Evolutionary conservation across 2,113 vertebrate genomes (phyloP).

Genomic region (Morone chrysops): DNA sequence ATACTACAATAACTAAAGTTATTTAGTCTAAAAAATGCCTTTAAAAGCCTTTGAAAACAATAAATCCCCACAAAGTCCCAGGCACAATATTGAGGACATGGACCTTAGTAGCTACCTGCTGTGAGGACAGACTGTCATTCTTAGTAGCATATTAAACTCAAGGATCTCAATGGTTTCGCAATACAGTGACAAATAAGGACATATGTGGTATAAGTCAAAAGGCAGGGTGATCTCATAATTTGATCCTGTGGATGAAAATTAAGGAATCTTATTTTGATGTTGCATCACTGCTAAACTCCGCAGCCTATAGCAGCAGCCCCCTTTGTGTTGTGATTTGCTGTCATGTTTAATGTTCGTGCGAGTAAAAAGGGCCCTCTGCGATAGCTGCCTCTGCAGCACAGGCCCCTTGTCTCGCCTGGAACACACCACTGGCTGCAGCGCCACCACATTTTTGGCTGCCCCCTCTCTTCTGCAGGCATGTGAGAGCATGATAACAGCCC

Average conservation of each 20-base stretch:
- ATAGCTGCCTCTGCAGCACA: conserved; percentile 15
- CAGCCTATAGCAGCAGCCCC: background rate
- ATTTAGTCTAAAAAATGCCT: too few relatives aligned
- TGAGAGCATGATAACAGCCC: conserved; percentile 78
- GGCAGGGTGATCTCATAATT: background rate
- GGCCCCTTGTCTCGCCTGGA: conserved; percentile 47
- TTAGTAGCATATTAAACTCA: background rate
- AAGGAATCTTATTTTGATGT: background rate
- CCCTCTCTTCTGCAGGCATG: conserved; percentile 75
- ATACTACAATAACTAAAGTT: too few relatives aligned
- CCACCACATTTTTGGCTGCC: conserved; percentile 75
- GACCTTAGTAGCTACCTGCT: background rate
- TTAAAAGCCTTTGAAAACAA: too few relatives aligned
- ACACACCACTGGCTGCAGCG: conserved; percentile 58
- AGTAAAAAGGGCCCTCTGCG: background rate
- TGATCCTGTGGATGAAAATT: background rate
- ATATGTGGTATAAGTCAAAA: background rate
- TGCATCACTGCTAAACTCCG: background rate
- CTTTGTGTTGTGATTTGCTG: background rate
- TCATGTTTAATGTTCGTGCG: conserved; percentile 16
- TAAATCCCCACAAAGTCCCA: too few relatives aligned
- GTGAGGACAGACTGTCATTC: background rate
- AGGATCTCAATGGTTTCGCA: background rate
- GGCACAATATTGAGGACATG: too few relatives aligned
- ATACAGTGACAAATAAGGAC: too few relatives aligned